Conservation (phyloP, 2,888 invertebrate species). For the Cabera pusaria region DNA sequence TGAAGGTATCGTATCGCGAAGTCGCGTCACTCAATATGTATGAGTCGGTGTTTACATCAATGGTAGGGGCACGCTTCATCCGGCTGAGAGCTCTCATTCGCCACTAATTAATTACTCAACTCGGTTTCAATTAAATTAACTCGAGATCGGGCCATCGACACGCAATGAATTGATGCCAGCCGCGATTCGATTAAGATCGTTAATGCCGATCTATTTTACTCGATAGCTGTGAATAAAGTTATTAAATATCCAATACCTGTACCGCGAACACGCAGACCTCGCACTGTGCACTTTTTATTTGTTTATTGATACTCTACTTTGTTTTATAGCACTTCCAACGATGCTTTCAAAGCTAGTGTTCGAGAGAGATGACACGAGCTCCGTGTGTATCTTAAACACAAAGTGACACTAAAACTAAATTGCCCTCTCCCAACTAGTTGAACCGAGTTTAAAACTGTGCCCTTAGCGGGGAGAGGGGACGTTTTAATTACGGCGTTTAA, state of each 20-base stretch:
- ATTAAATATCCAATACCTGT: conserved; percentile 51
- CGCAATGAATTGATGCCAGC: conserved; percentile 71
- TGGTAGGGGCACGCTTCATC: conserved; percentile 58
- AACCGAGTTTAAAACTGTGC: conserved; percentile 76
- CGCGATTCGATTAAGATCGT: conserved; percentile 77
- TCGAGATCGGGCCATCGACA: conserved; percentile 74
- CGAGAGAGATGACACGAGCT: conserved; percentile 17
- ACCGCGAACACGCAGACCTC: too few relatives aligned
- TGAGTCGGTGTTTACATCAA: conserved; percentile 63
- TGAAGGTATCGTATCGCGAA: conserved; percentile 24
- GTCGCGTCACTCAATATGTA: conserved; percentile 47
- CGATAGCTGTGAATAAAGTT: conserved; percentile 72
- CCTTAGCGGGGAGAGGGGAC: conserved; percentile 65
- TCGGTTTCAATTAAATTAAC: conserved; percentile 81
- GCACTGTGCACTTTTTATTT: conserved; percentile 27
- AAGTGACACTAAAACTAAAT: conserved; percentile 74
- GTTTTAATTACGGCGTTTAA: conserved; percentile 82
- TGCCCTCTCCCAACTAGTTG: conserved; percentile 76
- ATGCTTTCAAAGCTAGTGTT: neutral
- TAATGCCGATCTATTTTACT: conserved; percentile 75
- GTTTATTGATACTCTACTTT: neutral
- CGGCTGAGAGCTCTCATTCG: conserved; percentile 73
- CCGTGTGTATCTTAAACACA: conserved; percentile 58
- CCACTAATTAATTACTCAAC: conserved; percentile 81
- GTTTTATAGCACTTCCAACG: neutral